These are phyloP conservation scores for Sula dactylatra DNA, from an alignment of 2,113 vertebrate genomes.

Conservation along the genomic window DNA sequence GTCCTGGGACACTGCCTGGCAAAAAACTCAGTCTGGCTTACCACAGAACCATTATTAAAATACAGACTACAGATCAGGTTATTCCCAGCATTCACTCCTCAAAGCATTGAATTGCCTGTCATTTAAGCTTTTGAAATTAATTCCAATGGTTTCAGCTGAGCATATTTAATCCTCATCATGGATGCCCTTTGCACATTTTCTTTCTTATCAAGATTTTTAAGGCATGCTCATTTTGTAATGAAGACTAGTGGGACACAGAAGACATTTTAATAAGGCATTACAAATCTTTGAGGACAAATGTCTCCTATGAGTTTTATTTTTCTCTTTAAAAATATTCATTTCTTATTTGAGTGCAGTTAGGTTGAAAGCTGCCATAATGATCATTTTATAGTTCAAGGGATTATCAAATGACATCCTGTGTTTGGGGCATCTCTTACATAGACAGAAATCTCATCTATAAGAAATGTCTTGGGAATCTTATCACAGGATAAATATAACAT, in stretches of 20 bases:
- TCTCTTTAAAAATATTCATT: not conserved
- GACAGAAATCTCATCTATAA: not conserved
- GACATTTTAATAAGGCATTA: not conserved
- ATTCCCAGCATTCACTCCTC: not conserved
- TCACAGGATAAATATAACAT: not conserved
- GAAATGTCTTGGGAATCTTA: not conserved
- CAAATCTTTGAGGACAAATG: not conserved
- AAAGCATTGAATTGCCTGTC: not conserved
- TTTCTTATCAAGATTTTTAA: not conserved
- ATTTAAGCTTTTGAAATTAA: constrained; percentile 17
- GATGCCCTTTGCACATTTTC: not conserved
- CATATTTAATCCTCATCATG: not conserved
- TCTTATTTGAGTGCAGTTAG: not conserved
- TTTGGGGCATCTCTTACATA: not conserved
- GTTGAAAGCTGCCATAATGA: not conserved
- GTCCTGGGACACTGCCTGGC: not conserved
- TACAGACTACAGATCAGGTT: not conserved
- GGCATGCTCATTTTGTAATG: not conserved
- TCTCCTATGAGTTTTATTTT: not conserved
- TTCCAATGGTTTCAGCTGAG: not conserved
- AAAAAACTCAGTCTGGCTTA: not conserved
- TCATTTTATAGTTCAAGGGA: not conserved
- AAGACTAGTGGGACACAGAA: not conserved
- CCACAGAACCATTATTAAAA: not conserved
- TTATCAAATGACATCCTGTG: not conserved